Conservation (phyloP, 2,113 vertebrate genomes). For the Phylloscopus trochilus region DNA sequence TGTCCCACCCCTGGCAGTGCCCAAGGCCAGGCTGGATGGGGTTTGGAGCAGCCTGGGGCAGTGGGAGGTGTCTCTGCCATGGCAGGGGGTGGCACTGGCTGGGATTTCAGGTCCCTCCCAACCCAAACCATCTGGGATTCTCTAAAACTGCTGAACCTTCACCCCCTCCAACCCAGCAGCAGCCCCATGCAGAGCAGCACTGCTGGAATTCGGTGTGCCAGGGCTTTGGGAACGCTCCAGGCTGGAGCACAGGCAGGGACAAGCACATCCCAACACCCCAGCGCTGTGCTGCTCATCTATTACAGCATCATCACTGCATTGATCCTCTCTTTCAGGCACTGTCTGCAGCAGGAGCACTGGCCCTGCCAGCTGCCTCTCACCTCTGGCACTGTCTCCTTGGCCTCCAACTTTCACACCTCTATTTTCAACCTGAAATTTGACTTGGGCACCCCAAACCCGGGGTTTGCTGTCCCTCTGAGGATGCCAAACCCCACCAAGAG, state of each 20-base stretch:
- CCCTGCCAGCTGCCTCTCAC: accelerated
- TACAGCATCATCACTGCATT: accelerated
- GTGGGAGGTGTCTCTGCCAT: not conserved
- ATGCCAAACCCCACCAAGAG: not conserved
- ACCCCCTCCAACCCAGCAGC: not conserved
- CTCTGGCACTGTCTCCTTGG: accelerated
- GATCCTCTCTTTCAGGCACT: accelerated
- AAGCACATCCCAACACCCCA: accelerated
- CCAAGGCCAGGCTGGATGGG: not conserved
- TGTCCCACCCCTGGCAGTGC: not conserved
- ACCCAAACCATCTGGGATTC: not conserved
- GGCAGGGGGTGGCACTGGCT: not conserved
- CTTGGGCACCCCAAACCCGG: accelerated
- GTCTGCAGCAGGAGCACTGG: not conserved
- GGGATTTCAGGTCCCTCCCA: accelerated
- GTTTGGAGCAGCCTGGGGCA: not conserved
- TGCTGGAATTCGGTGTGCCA: accelerated
- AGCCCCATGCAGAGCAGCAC: not conserved
- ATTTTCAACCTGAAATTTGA: not conserved
- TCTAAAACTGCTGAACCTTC: not conserved
- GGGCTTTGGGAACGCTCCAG: accelerated
- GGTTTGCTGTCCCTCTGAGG: not conserved
- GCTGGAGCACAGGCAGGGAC: not conserved
- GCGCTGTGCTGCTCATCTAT: accelerated
- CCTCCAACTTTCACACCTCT: accelerated